Percentiles rank a stretch among this genome's conserved stretches.
Evolutionary conservation across 2,797 vertebrate genomes (phyloP).

Genomic region (Coilia nasus): DNA sequence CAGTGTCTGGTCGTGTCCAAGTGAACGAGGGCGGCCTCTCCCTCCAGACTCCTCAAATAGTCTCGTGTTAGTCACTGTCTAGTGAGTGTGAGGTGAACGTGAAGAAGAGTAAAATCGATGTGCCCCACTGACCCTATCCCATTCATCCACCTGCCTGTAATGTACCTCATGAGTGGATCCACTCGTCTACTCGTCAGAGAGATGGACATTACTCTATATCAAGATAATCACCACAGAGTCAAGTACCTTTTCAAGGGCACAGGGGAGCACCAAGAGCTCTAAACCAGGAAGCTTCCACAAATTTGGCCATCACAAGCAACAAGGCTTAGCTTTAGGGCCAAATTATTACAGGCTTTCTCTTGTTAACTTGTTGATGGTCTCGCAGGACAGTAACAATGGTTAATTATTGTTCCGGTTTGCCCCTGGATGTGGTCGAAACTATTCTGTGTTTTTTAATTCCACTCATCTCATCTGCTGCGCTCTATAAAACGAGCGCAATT

Average conservation of each 20-base stretch:
- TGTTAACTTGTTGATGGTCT: conserved; percentile 27
- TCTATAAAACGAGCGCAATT: not conserved
- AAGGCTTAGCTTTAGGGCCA: not conserved
- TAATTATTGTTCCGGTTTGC: not conserved
- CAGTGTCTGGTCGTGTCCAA: conserved; percentile 31
- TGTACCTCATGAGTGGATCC: not conserved
- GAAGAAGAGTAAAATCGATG: not conserved
- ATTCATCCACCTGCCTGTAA: not conserved
- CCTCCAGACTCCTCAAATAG: not conserved
- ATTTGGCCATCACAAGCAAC: not conserved
- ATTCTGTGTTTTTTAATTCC: not conserved
- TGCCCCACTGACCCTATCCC: not conserved
- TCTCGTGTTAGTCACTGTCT: not conserved
- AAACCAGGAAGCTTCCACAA: not conserved
- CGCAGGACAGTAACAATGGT: not conserved
- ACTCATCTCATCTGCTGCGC: not conserved
- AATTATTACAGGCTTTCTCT: conserved; percentile 14
- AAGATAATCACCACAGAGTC: not conserved
- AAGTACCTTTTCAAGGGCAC: not conserved
- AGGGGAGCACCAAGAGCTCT: not conserved
- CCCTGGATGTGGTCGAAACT: conserved; percentile 9
- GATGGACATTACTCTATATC: conserved; percentile 8
- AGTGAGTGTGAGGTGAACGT: not conserved
- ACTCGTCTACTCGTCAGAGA: not conserved
- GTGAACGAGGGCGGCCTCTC: not conserved